These are phyloP conservation scores for Rachycentron canadum DNA, from an alignment of 2,797 vertebrate genomes.

Conservation along the genomic window DNA sequence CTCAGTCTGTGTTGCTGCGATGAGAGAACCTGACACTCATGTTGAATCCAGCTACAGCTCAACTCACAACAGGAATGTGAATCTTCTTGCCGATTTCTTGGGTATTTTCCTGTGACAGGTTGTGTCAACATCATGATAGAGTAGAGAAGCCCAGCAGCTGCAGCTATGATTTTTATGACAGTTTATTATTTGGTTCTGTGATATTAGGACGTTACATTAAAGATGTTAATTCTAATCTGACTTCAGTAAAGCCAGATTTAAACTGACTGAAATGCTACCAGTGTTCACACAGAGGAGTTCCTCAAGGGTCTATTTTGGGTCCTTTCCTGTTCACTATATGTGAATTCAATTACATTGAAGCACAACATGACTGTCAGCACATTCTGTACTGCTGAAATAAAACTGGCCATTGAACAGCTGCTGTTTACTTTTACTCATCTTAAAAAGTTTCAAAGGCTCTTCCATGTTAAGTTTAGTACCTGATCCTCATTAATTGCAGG, in stretches of 20 bases:
- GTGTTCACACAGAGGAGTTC: conserved; percentile 1
- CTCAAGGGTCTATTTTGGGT: conserved; percentile 2
- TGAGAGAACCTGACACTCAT: conserved; percentile 14
- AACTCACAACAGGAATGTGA: conserved; percentile 3
- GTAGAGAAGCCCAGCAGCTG: background rate
- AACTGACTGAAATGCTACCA: background rate
- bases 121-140: background rate
- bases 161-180: background rate
- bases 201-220: background rate
- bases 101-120: conserved; percentile 24
- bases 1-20: conserved; percentile 4
- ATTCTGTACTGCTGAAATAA: background rate
- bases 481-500: too few relatives aligned
- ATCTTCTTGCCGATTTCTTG: background rate
- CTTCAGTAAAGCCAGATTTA: background rate
- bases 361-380: background rate
- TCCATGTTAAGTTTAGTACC: background rate
- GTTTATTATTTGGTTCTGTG: background rate
- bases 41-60: conserved; percentile 32
- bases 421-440: background rate
- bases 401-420: background rate
- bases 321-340: background rate
- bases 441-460: background rate
- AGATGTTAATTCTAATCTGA: too few relatives aligned
- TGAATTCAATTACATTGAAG: background rate